Evolutionary conservation across 2,113 vertebrate species (phyloP).

Genomic region (Eolophus roseicapilla): DNA sequence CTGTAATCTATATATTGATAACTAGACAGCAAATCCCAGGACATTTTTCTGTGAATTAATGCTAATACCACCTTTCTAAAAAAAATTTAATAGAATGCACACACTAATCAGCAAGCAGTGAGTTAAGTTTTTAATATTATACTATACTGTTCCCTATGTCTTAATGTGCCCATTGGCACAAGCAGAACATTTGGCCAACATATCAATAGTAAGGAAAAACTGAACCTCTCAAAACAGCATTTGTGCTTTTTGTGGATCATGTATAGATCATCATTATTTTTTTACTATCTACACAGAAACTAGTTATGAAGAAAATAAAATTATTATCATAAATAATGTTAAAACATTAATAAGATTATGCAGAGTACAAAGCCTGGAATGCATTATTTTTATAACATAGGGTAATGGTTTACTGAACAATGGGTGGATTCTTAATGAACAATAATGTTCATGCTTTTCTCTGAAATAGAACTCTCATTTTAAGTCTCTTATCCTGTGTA

Average conservation of each 20-base stretch:
- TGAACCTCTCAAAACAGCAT: neutral
- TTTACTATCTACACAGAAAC: neutral
- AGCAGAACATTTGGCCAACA: neutral
- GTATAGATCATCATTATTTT: neutral
- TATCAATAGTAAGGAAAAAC: neutral
- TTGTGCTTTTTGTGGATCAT: neutral
- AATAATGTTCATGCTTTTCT: neutral
- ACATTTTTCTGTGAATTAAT: neutral
- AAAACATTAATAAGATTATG: neutral
- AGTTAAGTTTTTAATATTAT: neutral
- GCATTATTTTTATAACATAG: neutral
- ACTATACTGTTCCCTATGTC: neutral
- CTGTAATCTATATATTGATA: neutral
- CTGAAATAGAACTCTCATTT: neutral
- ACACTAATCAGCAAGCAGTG: neutral
- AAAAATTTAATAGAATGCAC: neutral
- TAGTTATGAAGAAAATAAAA: neutral
- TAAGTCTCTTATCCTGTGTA: neutral
- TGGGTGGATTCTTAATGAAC: neutral
- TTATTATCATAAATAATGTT: neutral
- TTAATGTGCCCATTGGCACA: neutral
- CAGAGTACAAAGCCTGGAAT: neutral
- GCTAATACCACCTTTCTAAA: neutral
- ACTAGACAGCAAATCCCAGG: neutral
- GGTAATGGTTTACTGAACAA: neutral